Conservation (phyloP, 2,797 vertebrate species). For the Florisuga fusca region DNA sequence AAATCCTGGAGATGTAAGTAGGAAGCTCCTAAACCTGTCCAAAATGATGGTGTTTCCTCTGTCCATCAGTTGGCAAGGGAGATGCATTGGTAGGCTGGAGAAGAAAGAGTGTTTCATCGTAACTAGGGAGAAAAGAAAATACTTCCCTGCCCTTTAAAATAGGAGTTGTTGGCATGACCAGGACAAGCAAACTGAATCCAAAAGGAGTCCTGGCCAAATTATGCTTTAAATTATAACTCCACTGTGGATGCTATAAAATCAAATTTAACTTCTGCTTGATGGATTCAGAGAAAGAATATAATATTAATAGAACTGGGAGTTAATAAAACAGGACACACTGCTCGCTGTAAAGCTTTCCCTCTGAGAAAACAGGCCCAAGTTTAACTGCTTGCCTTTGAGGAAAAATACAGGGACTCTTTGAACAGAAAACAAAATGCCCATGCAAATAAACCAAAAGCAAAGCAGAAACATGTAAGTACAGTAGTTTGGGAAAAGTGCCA, state of each 20-base stretch:
- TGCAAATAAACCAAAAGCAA: conserved; percentile 18
- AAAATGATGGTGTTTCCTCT: background rate
- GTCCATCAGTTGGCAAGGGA: background rate
- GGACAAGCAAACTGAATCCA: conserved; percentile 37
- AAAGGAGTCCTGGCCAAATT: conserved; percentile 55
- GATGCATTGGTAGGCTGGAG: background rate
- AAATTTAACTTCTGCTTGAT: conserved; percentile 63
- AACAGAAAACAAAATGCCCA: background rate
- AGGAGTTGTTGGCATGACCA: conserved; percentile 49
- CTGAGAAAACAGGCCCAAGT: conserved; percentile 8
- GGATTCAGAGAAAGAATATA: conserved; percentile 34
- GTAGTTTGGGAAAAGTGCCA: conserved; percentile 69
- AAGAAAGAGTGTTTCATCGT: conserved; percentile 1
- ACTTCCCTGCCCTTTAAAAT: conserved; percentile 58
- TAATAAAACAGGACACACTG: conserved; percentile 53
- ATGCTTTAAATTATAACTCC: conserved; percentile 69
- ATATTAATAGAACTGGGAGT: conserved; percentile 53
- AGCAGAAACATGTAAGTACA: conserved; percentile 53
- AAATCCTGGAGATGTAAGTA: background rate
- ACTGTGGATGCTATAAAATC: conserved; percentile 40
- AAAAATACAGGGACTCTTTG: background rate
- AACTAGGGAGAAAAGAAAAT: conserved; percentile 56
- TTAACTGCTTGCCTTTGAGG: conserved; percentile 45
- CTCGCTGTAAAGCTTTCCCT: conserved; percentile 45
- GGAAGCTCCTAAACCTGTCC: background rate